Conservation (phyloP, 2,113 vertebrate genomes). For the Cyrtonyx montezumae region DNA sequence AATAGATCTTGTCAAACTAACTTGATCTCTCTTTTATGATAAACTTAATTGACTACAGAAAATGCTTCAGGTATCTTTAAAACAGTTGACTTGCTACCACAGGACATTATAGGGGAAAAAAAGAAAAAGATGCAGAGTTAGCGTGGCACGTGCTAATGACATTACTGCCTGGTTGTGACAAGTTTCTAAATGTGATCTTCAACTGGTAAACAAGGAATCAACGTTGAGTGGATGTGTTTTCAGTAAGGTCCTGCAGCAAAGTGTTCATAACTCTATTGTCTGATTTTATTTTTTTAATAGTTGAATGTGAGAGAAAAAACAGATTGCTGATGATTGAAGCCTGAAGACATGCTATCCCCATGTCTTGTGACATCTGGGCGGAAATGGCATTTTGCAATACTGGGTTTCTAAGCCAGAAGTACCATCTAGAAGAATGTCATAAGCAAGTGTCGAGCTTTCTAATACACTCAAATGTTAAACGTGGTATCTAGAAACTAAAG, state of each 20-base stretch:
- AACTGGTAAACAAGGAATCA: neutral
- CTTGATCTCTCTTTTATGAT: conserved; percentile 11
- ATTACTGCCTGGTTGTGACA: neutral
- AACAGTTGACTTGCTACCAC: neutral
- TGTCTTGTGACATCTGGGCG: neutral
- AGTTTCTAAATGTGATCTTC: neutral
- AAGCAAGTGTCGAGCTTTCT: neutral
- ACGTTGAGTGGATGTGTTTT: neutral
- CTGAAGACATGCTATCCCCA: neutral
- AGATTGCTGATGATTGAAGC: neutral
- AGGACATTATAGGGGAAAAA: neutral
- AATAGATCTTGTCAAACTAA: conserved; percentile 37
- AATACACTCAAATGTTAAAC: neutral
- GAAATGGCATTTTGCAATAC: neutral
- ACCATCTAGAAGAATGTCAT: neutral
- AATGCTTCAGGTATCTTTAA: neutral
- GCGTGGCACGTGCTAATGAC: neutral
- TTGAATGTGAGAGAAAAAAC: neutral
- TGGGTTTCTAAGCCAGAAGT: neutral
- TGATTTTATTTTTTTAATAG: neutral
- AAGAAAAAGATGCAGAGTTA: neutral
- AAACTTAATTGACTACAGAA: conserved; percentile 42
- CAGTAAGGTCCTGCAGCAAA: neutral
- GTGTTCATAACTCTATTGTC: neutral
- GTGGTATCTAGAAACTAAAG: neutral